A percentile compares a stretch with the other conserved stretches of the same genome.
These are phyloP conservation scores for Chloroceryle amazona DNA, from an alignment of 2,797 vertebrate species.

Conservation along the genomic window DNA sequence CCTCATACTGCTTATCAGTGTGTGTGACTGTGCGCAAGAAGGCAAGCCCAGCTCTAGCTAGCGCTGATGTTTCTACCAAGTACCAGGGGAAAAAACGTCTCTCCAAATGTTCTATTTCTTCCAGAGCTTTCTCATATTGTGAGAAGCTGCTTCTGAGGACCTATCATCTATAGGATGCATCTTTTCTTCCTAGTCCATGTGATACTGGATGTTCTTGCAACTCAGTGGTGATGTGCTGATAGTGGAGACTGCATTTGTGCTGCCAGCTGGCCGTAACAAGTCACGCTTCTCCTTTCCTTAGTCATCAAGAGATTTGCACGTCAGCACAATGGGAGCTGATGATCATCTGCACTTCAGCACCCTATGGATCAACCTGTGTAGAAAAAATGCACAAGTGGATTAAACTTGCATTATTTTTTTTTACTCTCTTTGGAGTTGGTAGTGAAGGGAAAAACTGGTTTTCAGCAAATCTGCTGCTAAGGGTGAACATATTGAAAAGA, in stretches of 20 bases:
- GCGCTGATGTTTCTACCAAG: background rate
- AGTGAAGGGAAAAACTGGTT: background rate
- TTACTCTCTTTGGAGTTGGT: background rate
- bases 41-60: background rate
- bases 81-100: background rate
- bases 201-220: background rate
- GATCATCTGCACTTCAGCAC: background rate
- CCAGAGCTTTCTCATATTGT: background rate
- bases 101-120: background rate
- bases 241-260: background rate
- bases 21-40: background rate
- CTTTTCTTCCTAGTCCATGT: background rate
- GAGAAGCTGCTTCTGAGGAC: background rate
- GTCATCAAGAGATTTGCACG: background rate
- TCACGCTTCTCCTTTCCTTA: fast-evolving
- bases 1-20: background rate
- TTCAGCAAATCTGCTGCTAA: background rate
- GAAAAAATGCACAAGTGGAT: background rate
- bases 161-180: background rate
- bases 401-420: background rate
- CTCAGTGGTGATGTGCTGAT: background rate
- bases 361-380: background rate
- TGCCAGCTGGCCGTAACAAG: background rate
- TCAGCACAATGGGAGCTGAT: background rate
- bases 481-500: background rate